Evolutionary conservation across 1,140 invertebrate genomes (phyloP), one percentile per base, ranked within the genome.

Genomic region (Leptopilina clavipes): DNA sequence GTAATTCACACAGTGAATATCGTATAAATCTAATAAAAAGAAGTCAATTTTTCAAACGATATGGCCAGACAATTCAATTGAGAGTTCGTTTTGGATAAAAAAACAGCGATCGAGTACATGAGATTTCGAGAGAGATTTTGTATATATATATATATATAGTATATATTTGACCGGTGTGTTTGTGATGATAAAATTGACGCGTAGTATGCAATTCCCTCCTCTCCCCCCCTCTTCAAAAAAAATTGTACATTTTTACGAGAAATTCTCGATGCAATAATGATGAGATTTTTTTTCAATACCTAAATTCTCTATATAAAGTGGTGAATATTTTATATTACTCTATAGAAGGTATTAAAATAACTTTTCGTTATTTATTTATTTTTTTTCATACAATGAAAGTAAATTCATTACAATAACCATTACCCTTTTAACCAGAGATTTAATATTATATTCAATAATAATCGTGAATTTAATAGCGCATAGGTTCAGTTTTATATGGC

Each of bases 371-470:
- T 59, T 22, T 11, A 9, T 3, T 56, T 65, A 31, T 65, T 12
- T 25, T 31, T 65, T 65, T 65, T 14, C n/a, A 65, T 31, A 3
- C 5, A 65, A 31, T 37, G 19, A 14, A n/a, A 31, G 12, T n/a
- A 65, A 5, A 37, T 31, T n/a, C 19, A 31, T 65, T 52, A 9
- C 59, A 31, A 65, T 65, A 65, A 65, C 25, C 25, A 12, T 65
- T 65, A 45, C 1, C 14, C 10, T 65, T 65, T n/a, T 5, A n/a
- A 31, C 12, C 3, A 31, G 22, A 3, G 56, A 25, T 65, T 65
- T 65, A 31, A 65, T 65, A 25, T 31, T 65, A 65, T n/a, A n/a
- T 65, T 65, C 59, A 65, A 65, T 65, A 65, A 31, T n/a, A 11
- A n/a, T n/a, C n/a, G 59, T 65, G 25, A 65, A 65, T 65, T 65